Conservation (phyloP, 2,888 invertebrate genomes). For the Apamea sordens region DNA sequence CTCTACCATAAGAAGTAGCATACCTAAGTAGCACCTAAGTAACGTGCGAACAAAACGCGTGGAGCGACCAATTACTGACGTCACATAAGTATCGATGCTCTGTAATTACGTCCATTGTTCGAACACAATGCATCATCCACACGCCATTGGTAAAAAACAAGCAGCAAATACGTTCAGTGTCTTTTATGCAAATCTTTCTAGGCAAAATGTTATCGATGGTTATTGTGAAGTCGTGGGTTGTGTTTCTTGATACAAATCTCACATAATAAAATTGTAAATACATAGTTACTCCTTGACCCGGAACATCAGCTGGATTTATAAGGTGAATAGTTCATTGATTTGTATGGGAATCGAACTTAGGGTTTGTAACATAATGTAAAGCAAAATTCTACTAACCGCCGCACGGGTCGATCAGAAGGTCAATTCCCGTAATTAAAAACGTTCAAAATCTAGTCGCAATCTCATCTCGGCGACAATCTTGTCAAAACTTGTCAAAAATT, state of each 20-base stretch:
- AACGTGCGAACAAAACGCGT: slow-evolving; percentile 36
- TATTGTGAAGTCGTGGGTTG: slow-evolving; percentile 8
- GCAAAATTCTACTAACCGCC: not conserved
- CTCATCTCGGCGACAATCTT: too few relatives aligned
- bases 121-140: slow-evolving; percentile 53
- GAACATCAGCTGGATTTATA: not conserved
- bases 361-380: not conserved
- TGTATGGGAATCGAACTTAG: not conserved
- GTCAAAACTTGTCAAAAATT: too few relatives aligned
- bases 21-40: not conserved
- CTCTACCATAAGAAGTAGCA: not conserved
- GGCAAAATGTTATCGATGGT: slow-evolving; percentile 9
- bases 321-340: not conserved
- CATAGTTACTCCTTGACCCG: too few relatives aligned
- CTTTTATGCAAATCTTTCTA: slow-evolving; percentile 32
- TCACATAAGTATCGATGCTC: slow-evolving; percentile 42
- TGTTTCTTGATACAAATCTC: slow-evolving; percentile 4
- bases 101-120: slow-evolving; percentile 55
- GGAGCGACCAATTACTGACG: slow-evolving; percentile 44
- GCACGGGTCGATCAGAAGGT: too few relatives aligned
- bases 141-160: slow-evolving; percentile 50
- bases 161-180: slow-evolving; percentile 38
- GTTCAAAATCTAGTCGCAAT: too few relatives aligned
- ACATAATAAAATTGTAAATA: not conserved
- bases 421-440: too few relatives aligned